Conservation (phyloP, 35 echinoderm and acorn worm species). For the Amphiura filiformis region DNA sequence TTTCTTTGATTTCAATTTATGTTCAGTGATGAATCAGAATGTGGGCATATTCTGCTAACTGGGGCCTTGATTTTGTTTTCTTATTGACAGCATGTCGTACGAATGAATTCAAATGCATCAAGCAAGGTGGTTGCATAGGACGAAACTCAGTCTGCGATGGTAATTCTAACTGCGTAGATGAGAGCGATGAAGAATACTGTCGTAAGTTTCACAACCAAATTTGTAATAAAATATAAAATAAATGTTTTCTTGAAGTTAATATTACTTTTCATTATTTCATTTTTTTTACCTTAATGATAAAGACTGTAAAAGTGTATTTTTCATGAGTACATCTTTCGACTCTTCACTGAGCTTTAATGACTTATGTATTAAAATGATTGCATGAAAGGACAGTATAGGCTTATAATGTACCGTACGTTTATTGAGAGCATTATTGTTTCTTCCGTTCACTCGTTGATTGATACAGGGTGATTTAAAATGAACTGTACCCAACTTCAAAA, state of each 20-base stretch:
- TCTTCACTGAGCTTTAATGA: not conserved
- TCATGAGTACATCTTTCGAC: too few relatives aligned
- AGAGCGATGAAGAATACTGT: constrained; percentile 8
- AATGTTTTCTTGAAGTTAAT: not conserved
- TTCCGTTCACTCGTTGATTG: too few relatives aligned
- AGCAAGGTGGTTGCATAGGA: not conserved
- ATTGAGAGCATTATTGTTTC: too few relatives aligned
- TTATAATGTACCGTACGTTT: too few relatives aligned
- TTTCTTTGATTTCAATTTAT: not conserved
- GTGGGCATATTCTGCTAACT: not conserved
- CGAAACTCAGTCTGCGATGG: not conserved
- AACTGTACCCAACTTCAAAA: too few relatives aligned
- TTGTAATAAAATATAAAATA: not conserved
- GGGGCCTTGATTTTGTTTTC: not conserved
- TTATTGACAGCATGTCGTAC: not conserved
- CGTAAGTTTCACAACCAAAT: not conserved
- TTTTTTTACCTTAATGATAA: not conserved
- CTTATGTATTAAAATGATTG: not conserved
- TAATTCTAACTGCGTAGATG: not conserved
- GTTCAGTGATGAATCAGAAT: too few relatives aligned
- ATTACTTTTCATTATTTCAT: not conserved
- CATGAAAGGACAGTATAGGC: too few relatives aligned
- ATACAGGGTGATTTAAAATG: too few relatives aligned
- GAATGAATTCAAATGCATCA: not conserved
- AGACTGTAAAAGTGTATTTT: not conserved